Percentiles rank a stretch among this genome's conserved stretches.
phyloP scores from a whole-genome alignment of 2,888 invertebrate genomes.

The Drosophila limbata region DNA sequence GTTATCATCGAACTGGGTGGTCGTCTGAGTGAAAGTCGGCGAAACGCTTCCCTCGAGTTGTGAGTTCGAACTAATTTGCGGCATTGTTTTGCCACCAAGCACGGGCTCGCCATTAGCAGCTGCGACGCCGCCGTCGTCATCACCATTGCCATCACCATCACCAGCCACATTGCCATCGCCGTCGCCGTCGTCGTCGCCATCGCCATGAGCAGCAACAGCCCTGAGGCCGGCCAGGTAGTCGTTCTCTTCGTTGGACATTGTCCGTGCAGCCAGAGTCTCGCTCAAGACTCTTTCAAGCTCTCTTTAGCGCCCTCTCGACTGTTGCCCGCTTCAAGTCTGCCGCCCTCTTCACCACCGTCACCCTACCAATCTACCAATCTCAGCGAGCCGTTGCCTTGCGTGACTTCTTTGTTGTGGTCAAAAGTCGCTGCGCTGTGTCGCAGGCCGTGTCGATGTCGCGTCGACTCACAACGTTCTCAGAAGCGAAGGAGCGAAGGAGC shows the following conservation, averaged over 20 bases:
- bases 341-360: conserved; percentile 1
- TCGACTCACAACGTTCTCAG: conserved; percentile 55
- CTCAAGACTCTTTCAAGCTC: background rate
- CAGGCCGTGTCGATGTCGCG: conserved; percentile 56
- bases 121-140: conserved; percentile 57
- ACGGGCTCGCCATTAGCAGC: conserved; percentile 75
- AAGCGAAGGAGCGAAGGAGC: conserved; percentile 1
- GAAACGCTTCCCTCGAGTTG: conserved; percentile 83
- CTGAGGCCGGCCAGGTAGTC: conserved; percentile 61
- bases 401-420: conserved; percentile 74
- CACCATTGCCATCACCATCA: conserved; percentile 37
- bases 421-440: conserved; percentile 48
- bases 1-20: conserved; percentile 73
- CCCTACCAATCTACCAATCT: conserved; percentile 28
- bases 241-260: conserved; percentile 76
- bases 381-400: conserved; percentile 61
- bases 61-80: conserved; percentile 84
- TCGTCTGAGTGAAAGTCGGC: conserved; percentile 68
- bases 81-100: conserved; percentile 81
- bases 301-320: conserved; percentile 54
- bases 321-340: conserved; percentile 8
- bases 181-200: conserved; percentile 26
- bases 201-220: conserved; percentile 40
- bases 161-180: conserved; percentile 41
- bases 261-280: conserved; percentile 33